Evolutionary conservation across 2,113 vertebrate species (phyloP).

Genomic region (Eulemur macaco): DNA sequence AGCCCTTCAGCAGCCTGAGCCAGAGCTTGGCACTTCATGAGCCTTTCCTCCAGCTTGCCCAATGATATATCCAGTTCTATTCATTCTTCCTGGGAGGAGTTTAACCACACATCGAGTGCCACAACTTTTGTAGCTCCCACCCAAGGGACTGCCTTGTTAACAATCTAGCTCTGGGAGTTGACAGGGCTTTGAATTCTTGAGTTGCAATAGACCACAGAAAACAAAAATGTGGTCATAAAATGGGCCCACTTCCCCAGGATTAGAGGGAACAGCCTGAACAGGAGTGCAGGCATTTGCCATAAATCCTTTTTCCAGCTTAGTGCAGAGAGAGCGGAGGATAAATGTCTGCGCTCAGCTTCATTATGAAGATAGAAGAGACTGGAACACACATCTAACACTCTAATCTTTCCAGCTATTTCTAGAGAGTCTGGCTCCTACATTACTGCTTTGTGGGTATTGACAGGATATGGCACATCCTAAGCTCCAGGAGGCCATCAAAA

Average conservation of each 20-base stretch:
- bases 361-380: not conserved
- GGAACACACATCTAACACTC: not conserved
- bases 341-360: not conserved
- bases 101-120: not conserved
- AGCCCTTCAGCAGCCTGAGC: not conserved
- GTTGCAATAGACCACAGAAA: not conserved
- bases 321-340: not conserved
- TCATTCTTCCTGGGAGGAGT: not conserved
- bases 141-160: not conserved
- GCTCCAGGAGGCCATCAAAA: not conserved
- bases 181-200: not conserved
- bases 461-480: not conserved
- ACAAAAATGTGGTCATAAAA: not conserved
- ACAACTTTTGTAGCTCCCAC: not conserved
- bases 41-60: not conserved
- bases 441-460: not conserved
- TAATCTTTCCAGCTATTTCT: not conserved
- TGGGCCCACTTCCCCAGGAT: not conserved
- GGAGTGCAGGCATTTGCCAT: not conserved
- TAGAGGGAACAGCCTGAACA: not conserved
- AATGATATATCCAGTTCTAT: not conserved
- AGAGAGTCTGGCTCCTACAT: not conserved
- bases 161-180: not conserved
- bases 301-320: not conserved
- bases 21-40: not conserved